Base-by-base conservation (phyloP, 2,113 vertebrate species). In the Perca fluviatilis region DNA sequence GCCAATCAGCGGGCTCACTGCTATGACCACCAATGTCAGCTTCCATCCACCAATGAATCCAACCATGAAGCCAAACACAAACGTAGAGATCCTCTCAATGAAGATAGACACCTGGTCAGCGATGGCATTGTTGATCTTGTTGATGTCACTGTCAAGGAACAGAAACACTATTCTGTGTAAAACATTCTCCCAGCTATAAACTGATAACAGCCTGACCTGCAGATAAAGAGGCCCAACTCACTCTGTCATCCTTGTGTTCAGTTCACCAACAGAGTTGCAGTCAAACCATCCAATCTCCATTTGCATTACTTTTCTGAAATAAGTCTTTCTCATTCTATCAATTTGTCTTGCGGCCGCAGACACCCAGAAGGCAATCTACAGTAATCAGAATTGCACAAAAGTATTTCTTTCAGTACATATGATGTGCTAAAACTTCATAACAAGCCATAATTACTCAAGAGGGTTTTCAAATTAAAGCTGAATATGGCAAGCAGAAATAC, bases 281-380 rank as follows among this genome's bases (percentile, higher is more conserved):
- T 96, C 96, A 84, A 96, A 96, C 95, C 95, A 96, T 63, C 95
- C 94, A 0, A 96, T 96, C 82, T 96, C 94, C 96, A 96, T 96
- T 73, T 74, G 81, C 95, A 96, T 96, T 16, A 95, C 92, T 77
- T 95, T 96, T 33, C 88, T 91, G 75, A 96, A 96, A 85, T 95
- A 96, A 0, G 56, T 90, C 82, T 93, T 93, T 62, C 95, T 84
- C 47, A 96, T 95, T 87, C 51, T 86, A 71, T 91, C 93, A 60
- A 89, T 89, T 79, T 96, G 96, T 25, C 90, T 91, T 19, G 94
- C 93, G 23, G 94, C 95, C 0, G 92, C 85, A 8, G 89, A 49
- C 69, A 96, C 93, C 95, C 96, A 96, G 47, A 96, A 81, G 30
- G 69, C 16, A 68, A 96, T 95, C 95, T 96, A 74, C 7, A 80